Evolutionary conservation across 2,113 vertebrate genomes (phyloP).

Genomic region (Eonycteris spelaea): DNA sequence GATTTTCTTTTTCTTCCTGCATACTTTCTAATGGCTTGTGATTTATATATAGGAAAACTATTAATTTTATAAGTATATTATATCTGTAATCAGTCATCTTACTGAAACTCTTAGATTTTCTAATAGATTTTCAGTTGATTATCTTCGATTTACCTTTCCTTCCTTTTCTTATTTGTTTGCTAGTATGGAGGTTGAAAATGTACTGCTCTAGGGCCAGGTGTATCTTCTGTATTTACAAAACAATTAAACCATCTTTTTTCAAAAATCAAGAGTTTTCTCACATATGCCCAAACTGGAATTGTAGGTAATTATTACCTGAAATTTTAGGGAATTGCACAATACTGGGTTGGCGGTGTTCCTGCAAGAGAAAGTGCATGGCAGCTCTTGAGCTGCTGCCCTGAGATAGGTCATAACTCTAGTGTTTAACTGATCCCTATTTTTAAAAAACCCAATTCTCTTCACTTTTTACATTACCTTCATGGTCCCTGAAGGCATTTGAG

Average conservation of each 20-base stretch:
- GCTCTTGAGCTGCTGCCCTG: background rate
- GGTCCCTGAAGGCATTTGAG: conserved; percentile 2
- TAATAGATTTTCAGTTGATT: background rate
- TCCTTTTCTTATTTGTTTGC: background rate
- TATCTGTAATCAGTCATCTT: background rate
- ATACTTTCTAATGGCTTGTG: conserved; percentile 30
- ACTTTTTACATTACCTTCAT: background rate
- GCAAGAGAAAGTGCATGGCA: background rate
- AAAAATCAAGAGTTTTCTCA: background rate
- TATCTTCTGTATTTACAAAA: conserved; percentile 17
- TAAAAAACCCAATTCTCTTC: background rate
- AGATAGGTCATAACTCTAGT: background rate
- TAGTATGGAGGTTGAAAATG: background rate
- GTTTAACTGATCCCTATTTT: background rate
- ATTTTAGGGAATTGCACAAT: background rate
- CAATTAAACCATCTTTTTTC: background rate
- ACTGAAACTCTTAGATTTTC: conserved; percentile 23
- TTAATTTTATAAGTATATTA: background rate
- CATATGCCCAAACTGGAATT: background rate
- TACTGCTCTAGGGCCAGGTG: background rate
- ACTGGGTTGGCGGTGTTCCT: background rate
- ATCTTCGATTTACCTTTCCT: background rate
- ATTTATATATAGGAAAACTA: background rate
- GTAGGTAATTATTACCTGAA: background rate
- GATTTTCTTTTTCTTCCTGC: background rate